Conservation (phyloP, 1,140 invertebrate genomes). For the Wasmannia auropunctata region DNA sequence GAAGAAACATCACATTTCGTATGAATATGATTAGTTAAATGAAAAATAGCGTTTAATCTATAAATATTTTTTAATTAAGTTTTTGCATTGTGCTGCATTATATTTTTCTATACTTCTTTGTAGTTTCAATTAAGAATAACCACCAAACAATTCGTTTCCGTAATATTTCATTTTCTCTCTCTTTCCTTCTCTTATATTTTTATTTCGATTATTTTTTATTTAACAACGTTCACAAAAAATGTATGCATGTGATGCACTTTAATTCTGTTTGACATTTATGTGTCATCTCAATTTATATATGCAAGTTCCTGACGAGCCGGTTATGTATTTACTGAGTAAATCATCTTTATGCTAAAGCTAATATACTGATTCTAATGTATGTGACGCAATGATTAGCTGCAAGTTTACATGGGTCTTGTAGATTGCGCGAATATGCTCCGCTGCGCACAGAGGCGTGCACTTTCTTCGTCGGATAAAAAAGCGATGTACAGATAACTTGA, state of each 20-base stretch:
- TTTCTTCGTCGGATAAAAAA: neutral
- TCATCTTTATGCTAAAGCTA: neutral
- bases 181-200: neutral
- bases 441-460: neutral
- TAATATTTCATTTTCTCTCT: neutral
- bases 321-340: constrained; percentile 33
- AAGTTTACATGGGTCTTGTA: neutral
- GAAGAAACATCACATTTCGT: neutral
- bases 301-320: neutral
- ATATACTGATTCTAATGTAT: constrained; percentile 4
- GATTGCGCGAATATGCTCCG: neutral
- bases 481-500: neutral
- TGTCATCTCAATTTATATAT: constrained; percentile 4
- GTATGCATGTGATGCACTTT: neutral
- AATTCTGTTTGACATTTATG: constrained; percentile 10
- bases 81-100: neutral
- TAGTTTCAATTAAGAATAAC: neutral
- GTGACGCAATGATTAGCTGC: constrained; percentile 8
- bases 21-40: neutral
- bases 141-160: neutral
- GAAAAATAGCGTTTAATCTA: neutral
- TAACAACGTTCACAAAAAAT: neutral
- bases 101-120: neutral
- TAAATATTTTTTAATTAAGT: neutral
- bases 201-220: neutral